These are phyloP conservation scores for Plectropomus leopardus DNA, from an alignment of 2,113 vertebrate genomes.

Conservation along the genomic window DNA sequence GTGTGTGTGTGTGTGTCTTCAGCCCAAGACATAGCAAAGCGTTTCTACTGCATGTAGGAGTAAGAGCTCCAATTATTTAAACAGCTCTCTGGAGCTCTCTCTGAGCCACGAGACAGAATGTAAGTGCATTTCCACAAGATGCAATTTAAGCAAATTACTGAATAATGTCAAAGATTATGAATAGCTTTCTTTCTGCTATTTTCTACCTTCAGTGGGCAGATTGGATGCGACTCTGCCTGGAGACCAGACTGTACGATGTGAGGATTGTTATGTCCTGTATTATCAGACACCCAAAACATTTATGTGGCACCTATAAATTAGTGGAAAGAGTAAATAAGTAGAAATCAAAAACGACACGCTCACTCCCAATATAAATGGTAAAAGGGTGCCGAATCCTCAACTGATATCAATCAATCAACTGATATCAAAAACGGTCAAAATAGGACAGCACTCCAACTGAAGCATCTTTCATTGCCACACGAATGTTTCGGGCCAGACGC, in stretches of 20 bases:
- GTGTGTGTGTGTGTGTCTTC: neutral
- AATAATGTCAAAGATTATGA: slow-evolving; percentile 49
- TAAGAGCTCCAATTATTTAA: slow-evolving; percentile 63
- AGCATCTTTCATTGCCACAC: no score
- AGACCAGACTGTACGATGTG: neutral
- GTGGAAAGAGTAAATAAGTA: neutral
- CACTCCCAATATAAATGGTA: no score
- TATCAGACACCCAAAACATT: neutral
- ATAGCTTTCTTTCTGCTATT: slow-evolving; percentile 22
- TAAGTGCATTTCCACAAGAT: slow-evolving; percentile 37
- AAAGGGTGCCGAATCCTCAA: no score
- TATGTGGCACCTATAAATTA: neutral
- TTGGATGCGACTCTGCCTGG: slow-evolving; percentile 7
- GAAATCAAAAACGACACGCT: no score
- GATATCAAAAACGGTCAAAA: no score
- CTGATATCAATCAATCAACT: no score
- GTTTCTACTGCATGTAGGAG: slow-evolving; percentile 43
- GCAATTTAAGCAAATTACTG: slow-evolving; percentile 49
- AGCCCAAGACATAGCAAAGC: slow-evolving; percentile 12
- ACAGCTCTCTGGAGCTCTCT: slow-evolving; percentile 46
- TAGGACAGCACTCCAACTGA: no score
- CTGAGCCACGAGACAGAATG: slow-evolving; percentile 20
- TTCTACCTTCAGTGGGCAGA: slow-evolving; percentile 10
- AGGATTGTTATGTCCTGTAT: neutral
- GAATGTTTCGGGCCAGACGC: no score